Conservation (phyloP, 2,113 vertebrate species). For the Alethe diademata region DNA sequence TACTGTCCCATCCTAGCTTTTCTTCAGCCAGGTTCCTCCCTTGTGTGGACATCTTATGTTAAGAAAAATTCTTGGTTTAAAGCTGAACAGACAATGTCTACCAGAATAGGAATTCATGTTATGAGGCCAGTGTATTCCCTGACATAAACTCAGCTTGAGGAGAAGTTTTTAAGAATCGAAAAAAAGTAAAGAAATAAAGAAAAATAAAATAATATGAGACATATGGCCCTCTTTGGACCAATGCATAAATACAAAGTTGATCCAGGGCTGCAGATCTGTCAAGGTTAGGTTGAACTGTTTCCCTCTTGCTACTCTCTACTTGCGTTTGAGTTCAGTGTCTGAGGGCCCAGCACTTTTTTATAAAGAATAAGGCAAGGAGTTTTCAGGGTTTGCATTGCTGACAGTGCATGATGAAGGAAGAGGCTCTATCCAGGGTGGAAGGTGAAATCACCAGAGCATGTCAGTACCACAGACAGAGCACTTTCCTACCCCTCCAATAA, state of each 20-base stretch:
- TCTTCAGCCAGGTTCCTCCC: neutral
- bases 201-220: neutral
- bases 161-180: neutral
- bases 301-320: neutral
- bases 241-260: neutral
- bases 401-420: neutral
- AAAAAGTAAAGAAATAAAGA: neutral
- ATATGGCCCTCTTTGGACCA: neutral
- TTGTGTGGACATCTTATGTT: neutral
- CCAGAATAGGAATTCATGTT: neutral
- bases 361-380: neutral
- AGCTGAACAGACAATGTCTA: neutral
- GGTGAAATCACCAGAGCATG: neutral
- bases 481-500: neutral
- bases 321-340: neutral
- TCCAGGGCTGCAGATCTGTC: neutral
- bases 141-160: neutral
- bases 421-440: neutral
- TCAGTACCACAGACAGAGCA: neutral
- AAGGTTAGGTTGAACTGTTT: neutral
- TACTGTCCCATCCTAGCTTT: neutral
- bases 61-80: neutral
- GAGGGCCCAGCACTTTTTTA: neutral
- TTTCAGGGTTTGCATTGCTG: neutral
- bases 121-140: neutral